A percentile compares a stretch with the other conserved stretches of the same genome.
phyloP scores from a whole-genome alignment of 2,888 invertebrate species.

The Zhengitettix transpicula region DNA sequence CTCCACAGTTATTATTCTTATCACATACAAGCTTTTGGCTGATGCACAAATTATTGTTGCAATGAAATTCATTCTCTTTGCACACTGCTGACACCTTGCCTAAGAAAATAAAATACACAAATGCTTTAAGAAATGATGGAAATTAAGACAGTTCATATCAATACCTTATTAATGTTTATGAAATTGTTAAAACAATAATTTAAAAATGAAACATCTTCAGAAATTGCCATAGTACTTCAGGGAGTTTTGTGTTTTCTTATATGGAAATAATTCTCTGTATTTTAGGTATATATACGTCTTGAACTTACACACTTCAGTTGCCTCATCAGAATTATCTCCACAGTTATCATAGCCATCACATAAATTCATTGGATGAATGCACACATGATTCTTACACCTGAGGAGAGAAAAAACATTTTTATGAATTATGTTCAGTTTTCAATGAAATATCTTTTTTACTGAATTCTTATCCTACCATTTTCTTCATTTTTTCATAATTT shows the following conservation, averaged over 20 bases:
- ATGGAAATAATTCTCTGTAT: background rate
- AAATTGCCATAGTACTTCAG: background rate
- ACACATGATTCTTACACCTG: slow-evolving; percentile 18
- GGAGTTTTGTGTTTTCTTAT: background rate
- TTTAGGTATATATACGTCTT: slow-evolving; percentile 5
- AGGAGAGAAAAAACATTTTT: too few relatives aligned
- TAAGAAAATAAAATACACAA: background rate
- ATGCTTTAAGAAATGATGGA: background rate
- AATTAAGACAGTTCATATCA: too few relatives aligned
- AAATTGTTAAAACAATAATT: too few relatives aligned
- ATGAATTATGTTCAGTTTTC: too few relatives aligned
- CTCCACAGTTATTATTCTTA: slow-evolving; percentile 21
- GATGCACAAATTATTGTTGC: slow-evolving; percentile 22
- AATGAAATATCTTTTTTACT: too few relatives aligned
- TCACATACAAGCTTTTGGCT: slow-evolving; percentile 19
- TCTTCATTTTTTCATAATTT: too few relatives aligned
- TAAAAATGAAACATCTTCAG: background rate
- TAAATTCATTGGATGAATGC: slow-evolving; percentile 22
- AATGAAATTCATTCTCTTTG: slow-evolving; percentile 18
- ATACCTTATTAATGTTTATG: too few relatives aligned
- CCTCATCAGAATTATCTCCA: slow-evolving; percentile 42
- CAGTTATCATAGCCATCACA: slow-evolving; percentile 39
- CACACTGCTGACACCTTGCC: slow-evolving; percentile 7
- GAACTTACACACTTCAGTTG: slow-evolving; percentile 27
- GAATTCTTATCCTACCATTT: too few relatives aligned